Evolutionary conservation across 2,113 vertebrate species (phyloP), one percentile per base, ranked within the genome.

Genomic region (Amphiprion percula): DNA sequence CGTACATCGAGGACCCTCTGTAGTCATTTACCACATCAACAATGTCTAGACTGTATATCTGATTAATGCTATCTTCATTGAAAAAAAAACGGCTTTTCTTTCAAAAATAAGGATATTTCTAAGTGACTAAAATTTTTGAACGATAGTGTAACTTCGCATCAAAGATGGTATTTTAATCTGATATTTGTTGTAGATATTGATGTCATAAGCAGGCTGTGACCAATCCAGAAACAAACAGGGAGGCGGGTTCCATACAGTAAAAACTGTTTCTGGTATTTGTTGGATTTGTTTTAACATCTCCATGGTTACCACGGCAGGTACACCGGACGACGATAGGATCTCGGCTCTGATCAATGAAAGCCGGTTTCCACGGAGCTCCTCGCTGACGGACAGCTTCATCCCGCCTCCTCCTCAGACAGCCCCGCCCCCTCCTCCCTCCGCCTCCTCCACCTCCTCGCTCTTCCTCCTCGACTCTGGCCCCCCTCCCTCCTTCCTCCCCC

Each of bases 301-400:
- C 78, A 53, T 84, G 68, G 69, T 78, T 15, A 74, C 80, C n/a
- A 3, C 49, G 10, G 11, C 80, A 96, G 95, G 94, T 33, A 90
- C 94, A 1, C 92, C 94, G 2, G 97, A 99, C 71, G 97, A 99
- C 5, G 97, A 99, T 89, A 95, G 98, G 66, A 95, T 99, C 76
- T 87, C 96, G 0, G 96, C 97, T 19, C 95, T 98, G 75, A 90
- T 98, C 82, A 95, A 97, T 47, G 97, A 99, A 53, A 97, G 96
- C 73, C 96, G 97, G 41, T 99, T 99, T 83, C 97, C 97, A 1
- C 95, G 98, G 85, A 99, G 98, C 87, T 96, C 98, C 0, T 99
- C 98, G 0, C 96, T 99, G 95, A 98, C 97, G 9, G 98, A 99
- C 88, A 94, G 97, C 2, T 96, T 96, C 74, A 99, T 99, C 70